phyloP scores from a whole-genome alignment of 1,140 invertebrate species.

The Heliconius eleuchia region DNA sequence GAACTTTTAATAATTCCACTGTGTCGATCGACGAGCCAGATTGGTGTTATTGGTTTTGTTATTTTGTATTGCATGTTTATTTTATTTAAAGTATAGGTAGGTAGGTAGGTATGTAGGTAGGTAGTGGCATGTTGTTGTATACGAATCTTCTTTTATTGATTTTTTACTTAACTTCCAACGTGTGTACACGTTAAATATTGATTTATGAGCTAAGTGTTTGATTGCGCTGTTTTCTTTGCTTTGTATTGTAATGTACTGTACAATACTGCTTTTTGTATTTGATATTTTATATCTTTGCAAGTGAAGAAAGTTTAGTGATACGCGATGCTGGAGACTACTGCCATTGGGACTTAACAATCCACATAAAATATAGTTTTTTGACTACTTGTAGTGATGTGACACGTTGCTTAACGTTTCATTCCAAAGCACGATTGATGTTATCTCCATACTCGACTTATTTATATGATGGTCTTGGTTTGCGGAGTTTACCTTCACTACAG shows the following conservation, averaged over 20 bases:
- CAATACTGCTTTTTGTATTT: not conserved
- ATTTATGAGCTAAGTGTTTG: not conserved
- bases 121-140: not conserved
- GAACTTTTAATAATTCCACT: slow-evolving; percentile 12
- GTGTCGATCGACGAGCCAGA: slow-evolving; percentile 7
- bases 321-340: not conserved
- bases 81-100: not conserved
- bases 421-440: not conserved
- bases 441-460: not conserved
- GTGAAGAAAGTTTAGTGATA: not conserved
- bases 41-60: slow-evolving; percentile 15
- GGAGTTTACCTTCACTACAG: not conserved
- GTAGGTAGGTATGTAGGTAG: too few species aligned
- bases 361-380: not conserved
- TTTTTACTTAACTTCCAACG: not conserved
- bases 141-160: slow-evolving; percentile 4
- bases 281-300: not conserved
- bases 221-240: not conserved
- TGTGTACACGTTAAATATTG: not conserved
- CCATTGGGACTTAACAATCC: not conserved
- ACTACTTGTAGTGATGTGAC: not conserved
- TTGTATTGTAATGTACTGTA: not conserved
- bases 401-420: not conserved
- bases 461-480: not conserved
- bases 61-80: not conserved